A percentile compares a stretch with the other conserved stretches of the same genome.
Conservation (phyloP, 2,888 invertebrate species). For the Polyommatus icarus region DNA sequence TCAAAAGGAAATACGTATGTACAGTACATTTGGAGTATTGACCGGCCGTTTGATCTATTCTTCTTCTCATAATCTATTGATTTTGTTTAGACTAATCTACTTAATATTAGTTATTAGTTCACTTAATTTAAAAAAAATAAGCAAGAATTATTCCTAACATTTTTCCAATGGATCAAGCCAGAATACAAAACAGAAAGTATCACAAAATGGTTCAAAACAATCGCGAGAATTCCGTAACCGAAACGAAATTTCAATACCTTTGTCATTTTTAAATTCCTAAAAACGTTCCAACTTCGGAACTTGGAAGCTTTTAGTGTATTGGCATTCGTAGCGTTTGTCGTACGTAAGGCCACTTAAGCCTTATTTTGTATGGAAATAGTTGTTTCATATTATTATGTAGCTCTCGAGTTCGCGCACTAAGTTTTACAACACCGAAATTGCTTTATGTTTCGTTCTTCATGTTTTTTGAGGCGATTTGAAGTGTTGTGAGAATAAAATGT, state of each 20-base stretch:
- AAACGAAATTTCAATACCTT: conserved; percentile 26
- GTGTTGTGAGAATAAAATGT: not conserved
- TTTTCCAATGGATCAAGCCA: too few relatives aligned
- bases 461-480: not conserved
- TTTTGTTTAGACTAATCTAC: too few relatives aligned
- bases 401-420: not conserved
- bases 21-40: too few relatives aligned
- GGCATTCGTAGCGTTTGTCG: conserved; percentile 38
- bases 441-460: not conserved
- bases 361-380: conserved; percentile 33
- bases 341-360: conserved; percentile 36
- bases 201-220: not conserved
- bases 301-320: conserved; percentile 54
- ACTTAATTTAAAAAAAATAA: too few relatives aligned
- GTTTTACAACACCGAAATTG: not conserved
- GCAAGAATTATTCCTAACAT: too few relatives aligned
- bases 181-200: not conserved
- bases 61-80: too few relatives aligned
- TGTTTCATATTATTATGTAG: conserved; percentile 32
- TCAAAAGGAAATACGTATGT: too few relatives aligned
- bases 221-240: not conserved
- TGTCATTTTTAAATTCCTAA: conserved; percentile 29
- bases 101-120: too few relatives aligned
- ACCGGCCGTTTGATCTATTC: too few relatives aligned
- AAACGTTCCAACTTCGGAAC: conserved; percentile 40